phyloP scores from a whole-genome alignment of 2,113 vertebrate genomes.

The Otolemur garnettii region DNA sequence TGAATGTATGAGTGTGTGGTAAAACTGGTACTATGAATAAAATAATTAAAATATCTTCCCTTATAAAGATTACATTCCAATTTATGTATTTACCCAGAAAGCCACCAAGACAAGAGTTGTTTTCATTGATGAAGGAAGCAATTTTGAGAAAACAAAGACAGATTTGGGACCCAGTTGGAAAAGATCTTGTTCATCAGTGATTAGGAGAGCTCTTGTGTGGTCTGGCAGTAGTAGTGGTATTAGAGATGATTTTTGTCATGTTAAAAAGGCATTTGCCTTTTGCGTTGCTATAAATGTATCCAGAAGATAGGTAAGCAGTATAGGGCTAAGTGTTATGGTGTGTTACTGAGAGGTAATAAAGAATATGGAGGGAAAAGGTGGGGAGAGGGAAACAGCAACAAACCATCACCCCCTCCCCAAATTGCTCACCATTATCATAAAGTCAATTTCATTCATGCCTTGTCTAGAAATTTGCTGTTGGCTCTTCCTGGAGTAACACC shows the following conservation, averaged over 20 bases:
- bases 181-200: neutral
- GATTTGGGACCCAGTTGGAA: neutral
- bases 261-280: neutral
- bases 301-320: neutral
- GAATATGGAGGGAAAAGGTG: neutral
- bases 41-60: neutral
- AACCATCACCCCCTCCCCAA: neutral
- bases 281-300: neutral
- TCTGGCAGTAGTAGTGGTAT: neutral
- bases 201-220: neutral
- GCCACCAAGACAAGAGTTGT: neutral
- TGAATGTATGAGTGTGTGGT: neutral
- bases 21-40: neutral
- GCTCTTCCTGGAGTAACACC: neutral
- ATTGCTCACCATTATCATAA: neutral
- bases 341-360: neutral
- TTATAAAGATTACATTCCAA: neutral
- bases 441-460: neutral
- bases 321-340: neutral
- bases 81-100: neutral
- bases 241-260: neutral
- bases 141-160: neutral
- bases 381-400: neutral
- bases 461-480: neutral
- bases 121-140: neutral